Base-by-base conservation (phyloP, 2,888 invertebrate species). In the Dichetophora obliterata region DNA sequence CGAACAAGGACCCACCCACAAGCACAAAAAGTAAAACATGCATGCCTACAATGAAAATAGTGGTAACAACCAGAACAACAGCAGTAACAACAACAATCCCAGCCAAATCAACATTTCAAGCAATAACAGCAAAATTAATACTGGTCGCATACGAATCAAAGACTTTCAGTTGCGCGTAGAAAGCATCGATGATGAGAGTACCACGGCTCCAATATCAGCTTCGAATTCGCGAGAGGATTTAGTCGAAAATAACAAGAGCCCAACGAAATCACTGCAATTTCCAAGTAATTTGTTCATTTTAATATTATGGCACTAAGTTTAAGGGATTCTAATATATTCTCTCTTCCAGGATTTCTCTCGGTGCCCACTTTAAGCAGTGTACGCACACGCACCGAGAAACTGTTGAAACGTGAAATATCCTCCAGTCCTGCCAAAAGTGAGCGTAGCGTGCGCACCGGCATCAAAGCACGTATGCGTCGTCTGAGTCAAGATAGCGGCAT, bases 401-500 rank as follows among this genome's bases (percentile, higher is more conserved):
- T 81, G 27, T 31, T 81, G 6, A 84, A 83, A 5, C 84, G 88
- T n/a, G 83, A 88, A 75, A 84, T 88, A 63, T 85, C 85, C 66
- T 88, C 88, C n/a, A 88, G 88, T 81, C 88, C 88, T n/a, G 87
- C 87, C 1, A 88, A 88, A 79, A 85, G 87, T 75, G 86, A 85
- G 63, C 84, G 85, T 31, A 81, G 83, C 69, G 75, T 80, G 27
- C 82, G 85, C 43, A 82, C 80, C 11, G 81, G 73, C 48, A 75
- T 75, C 4, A 85, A 85, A 76, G 54, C 83, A 37, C 83, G 85
- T n/a, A 78, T 83, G 11, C 80, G 89, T 77, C 81, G 89, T 79
- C 84, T 87, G 50, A 89, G 89, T 77, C 89, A 89, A 77, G 89
- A 89, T 77, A 89, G 89, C 54, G 89, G 88, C 24, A 88, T 89